These are phyloP conservation scores for Clinocottus analis DNA, from an alignment of 2,113 vertebrate species.

Conservation along the genomic window DNA sequence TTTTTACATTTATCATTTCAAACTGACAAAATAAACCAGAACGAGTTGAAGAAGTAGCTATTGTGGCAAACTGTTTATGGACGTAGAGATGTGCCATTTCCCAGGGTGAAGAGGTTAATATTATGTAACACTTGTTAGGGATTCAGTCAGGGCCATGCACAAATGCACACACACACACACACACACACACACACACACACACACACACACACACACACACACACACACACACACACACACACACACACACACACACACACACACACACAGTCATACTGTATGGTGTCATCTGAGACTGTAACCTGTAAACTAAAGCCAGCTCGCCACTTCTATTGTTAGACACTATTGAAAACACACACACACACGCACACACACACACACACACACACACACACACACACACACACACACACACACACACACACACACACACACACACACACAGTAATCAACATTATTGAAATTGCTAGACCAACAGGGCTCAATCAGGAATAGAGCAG, in stretches of 20 bases:
- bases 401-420: constrained; percentile 11
- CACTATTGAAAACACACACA: constrained; percentile 10
- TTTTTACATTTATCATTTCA: neutral
- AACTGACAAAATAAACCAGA: neutral
- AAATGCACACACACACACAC: constrained; percentile 7
- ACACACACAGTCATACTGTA: constrained; percentile 26
- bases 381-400: constrained; percentile 6
- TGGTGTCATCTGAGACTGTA: constrained; percentile 45
- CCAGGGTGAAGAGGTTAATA: constrained; percentile 67
- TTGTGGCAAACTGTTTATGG: neutral
- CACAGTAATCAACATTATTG: constrained; percentile 73
- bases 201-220: constrained; percentile 7
- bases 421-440: constrained; percentile 21
- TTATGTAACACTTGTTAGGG: constrained; percentile 68
- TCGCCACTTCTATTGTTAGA: constrained; percentile 64
- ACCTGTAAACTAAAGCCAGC: constrained; percentile 61
- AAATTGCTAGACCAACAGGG: constrained; percentile 60
- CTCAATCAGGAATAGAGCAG: constrained; percentile 47
- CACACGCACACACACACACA: neutral
- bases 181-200: neutral
- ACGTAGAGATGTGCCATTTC: constrained; percentile 25
- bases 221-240: constrained; percentile 18
- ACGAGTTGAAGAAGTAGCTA: neutral
- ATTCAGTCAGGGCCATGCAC: constrained; percentile 45
- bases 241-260: constrained; percentile 16